Evolutionary conservation across 2,888 invertebrate genomes (phyloP), one percentile per base, ranked within the genome.

Genomic region (Pardosa pseudoannulata): DNA sequence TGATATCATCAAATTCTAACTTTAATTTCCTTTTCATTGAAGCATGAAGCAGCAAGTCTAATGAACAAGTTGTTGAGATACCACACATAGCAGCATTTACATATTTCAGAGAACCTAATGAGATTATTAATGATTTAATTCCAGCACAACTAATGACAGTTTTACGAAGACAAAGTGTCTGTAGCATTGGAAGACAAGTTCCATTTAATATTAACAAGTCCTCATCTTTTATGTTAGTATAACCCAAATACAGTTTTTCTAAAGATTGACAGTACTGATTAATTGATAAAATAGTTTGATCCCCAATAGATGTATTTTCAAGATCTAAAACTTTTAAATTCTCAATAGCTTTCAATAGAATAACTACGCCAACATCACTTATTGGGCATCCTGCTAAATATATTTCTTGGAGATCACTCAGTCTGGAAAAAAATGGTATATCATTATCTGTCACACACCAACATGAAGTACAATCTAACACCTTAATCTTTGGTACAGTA

Each of bases 361-460:
- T 31, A 11, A 65, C 73, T 0, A 87, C 79, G 1, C 81, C 87
- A 0, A 27, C 29, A 64, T 87, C 82, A 0, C 73, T 68, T n/a
- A 87, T 73, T 0, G 73, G 62, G n/a, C 87, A 87, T 0, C 74
- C 74, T 0, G 79, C 78, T 36, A 87, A 23, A 32, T 82, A 87
- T 5, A 87, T 65, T 36, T 87, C 87, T 46, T 82, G 81, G 13
- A 87, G 29, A 72, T 87, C 87, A 27, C 70, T 68, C 11, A 87
- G 79, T 23, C 87, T 56, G 2, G 81, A 81, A 32, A 87, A 82
- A 28, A 87, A 82, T 0, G 82, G 82, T 41, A 87, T 68, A 41
- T 87, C 87, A 29, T 81, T 72, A 41, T 87, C 82, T 16, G 31
- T 23, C 27, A 87, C 29, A 64, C 87, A 82, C 87, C 87, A 87